Percentiles rank a stretch among this genome's conserved stretches.
Conservation (phyloP, 2,888 invertebrate species). For the Eustalomyia histrio region DNA sequence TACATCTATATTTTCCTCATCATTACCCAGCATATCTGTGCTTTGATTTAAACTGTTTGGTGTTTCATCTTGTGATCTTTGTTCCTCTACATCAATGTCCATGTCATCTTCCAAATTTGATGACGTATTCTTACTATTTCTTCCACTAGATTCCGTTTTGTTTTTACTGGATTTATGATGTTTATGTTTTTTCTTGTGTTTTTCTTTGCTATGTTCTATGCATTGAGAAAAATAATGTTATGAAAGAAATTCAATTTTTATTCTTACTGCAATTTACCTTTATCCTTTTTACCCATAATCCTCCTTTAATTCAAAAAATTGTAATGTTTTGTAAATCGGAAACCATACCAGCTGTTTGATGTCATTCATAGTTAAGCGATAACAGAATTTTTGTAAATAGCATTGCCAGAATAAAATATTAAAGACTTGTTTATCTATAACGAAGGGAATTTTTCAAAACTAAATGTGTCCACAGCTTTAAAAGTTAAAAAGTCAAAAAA, state of each 20-base stretch:
- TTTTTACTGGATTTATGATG: constrained; percentile 30
- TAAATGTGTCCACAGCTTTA: no score
- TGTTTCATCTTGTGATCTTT: constrained; percentile 18
- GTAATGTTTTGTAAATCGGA: neutral
- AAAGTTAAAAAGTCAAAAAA: no score
- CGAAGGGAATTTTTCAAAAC: no score
- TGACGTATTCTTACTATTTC: neutral
- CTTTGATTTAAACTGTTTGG: constrained; percentile 33
- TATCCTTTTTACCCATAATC: constrained; percentile 52
- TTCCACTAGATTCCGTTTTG: neutral
- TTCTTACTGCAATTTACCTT: constrained; percentile 24
- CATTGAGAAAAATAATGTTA: neutral
- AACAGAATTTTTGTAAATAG: neutral
- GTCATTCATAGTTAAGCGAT: neutral
- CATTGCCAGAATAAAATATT: constrained; percentile 7
- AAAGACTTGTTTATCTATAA: no score
- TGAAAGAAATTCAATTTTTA: neutral
- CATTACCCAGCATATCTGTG: constrained; percentile 28
- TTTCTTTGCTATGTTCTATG: constrained; percentile 27
- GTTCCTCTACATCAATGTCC: constrained; percentile 50
- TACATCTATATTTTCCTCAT: constrained; percentile 56
- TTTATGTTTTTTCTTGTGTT: constrained; percentile 52
- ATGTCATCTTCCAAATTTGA: constrained; percentile 31
- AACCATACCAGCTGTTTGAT: neutral
- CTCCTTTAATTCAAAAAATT: neutral